phyloP scores from a whole-genome alignment of 2,888 invertebrate genomes.

The Leptinotarsa haldemani region DNA sequence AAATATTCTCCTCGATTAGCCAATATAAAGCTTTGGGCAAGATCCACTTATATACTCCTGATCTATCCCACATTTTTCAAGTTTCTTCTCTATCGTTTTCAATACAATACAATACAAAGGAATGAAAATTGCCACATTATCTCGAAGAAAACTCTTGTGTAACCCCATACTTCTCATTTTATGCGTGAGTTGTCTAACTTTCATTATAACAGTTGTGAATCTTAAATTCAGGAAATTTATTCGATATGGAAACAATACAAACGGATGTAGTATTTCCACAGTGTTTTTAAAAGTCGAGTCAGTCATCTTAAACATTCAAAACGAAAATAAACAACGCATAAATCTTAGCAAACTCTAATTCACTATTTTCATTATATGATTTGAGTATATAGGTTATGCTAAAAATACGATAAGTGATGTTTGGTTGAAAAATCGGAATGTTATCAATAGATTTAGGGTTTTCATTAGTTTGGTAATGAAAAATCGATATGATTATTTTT shows the following conservation, averaged over 20 bases:
- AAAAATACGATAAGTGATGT: neutral
- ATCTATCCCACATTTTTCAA: too few relatives aligned
- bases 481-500: neutral
- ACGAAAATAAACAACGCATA: constrained; percentile 6
- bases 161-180: neutral
- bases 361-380: neutral
- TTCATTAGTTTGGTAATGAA: neutral
- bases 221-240: neutral
- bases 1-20: too few relatives aligned
- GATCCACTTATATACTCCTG: too few relatives aligned
- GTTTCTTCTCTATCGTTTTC: too few relatives aligned
- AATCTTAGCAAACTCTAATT: neutral
- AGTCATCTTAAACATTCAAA: neutral
- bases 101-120: too few relatives aligned
- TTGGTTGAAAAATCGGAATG: neutral
- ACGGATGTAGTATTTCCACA: neutral
- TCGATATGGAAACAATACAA: neutral
- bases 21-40: too few relatives aligned
- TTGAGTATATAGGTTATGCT: constrained; percentile 5
- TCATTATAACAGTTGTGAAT: neutral
- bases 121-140: too few relatives aligned
- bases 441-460: neutral
- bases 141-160: too few relatives aligned
- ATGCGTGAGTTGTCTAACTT: neutral
- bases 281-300: neutral